phyloP scores from a whole-genome alignment of 2,797 vertebrate species.

The Anguilla megastoma region DNA sequence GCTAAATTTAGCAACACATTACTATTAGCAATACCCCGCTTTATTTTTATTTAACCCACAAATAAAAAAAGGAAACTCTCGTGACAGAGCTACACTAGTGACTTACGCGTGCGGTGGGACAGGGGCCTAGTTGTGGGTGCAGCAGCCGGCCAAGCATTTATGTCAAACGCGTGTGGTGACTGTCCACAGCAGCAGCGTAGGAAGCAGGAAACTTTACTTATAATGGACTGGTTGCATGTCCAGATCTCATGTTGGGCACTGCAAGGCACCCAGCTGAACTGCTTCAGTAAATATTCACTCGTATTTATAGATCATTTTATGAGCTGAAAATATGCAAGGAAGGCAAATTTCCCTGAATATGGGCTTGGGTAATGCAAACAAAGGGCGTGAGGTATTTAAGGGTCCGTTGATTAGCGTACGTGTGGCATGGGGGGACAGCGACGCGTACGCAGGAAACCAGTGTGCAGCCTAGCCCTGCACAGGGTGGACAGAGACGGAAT shows the following conservation, averaged over 20 bases:
- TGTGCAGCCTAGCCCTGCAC: too few species aligned
- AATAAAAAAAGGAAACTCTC: background rate
- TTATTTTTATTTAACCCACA: background rate
- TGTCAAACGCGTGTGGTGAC: background rate
- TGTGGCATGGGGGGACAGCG: too few species aligned
- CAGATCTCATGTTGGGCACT: background rate
- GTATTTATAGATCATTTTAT: background rate
- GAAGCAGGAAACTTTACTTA: background rate
- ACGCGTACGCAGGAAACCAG: too few species aligned
- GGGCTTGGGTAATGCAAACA: background rate
- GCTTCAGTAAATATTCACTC: background rate
- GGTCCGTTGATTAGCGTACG: background rate
- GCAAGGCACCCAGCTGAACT: background rate
- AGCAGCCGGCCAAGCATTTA: background rate
- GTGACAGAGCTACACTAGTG: background rate
- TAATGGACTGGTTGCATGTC: background rate
- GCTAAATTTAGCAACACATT: background rate
- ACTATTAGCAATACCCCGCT: background rate
- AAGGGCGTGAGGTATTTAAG: background rate
- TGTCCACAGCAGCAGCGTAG: background rate
- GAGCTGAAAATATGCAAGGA: background rate
- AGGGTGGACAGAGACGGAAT: too few species aligned
- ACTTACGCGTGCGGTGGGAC: background rate
- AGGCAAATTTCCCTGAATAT: background rate
- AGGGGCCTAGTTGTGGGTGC: background rate